phyloP scores from a whole-genome alignment of 2,888 invertebrate species.

The Acrocyrtus sp. region DNA sequence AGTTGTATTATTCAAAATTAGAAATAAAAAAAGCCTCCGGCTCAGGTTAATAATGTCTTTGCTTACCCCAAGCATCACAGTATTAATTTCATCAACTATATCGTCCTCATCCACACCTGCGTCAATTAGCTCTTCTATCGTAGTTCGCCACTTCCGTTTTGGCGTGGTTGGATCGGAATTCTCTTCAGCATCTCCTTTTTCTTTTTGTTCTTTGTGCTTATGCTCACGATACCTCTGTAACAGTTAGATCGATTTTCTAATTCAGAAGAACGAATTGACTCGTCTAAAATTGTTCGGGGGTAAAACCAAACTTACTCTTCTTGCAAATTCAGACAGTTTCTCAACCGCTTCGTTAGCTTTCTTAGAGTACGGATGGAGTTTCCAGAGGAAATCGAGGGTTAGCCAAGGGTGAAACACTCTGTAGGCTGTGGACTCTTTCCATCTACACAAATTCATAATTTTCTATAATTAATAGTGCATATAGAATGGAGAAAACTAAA shows the following conservation, averaged over 20 bases:
- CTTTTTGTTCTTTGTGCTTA: background rate
- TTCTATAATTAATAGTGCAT: background rate
- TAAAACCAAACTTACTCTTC: constrained; percentile 7
- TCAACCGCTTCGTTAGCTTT: constrained; percentile 4
- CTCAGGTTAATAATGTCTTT: background rate
- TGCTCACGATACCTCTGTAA: constrained; percentile 5
- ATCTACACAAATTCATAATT: background rate
- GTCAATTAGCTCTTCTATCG: constrained; percentile 8
- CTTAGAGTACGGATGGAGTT: constrained; percentile 7
- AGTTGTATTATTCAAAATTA: background rate
- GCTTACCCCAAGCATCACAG: constrained; percentile 23
- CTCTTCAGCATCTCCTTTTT: background rate
- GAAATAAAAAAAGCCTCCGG: background rate
- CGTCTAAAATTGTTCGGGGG: background rate
- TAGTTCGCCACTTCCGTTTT: background rate
- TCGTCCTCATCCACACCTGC: constrained; percentile 8
- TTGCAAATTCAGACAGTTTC: constrained; percentile 21
- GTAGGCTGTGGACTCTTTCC: background rate
- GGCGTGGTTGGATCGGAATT: too few species aligned
- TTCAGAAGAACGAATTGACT: background rate
- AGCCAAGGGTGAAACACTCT: constrained; percentile 12
- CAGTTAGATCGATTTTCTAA: background rate
- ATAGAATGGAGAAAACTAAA: background rate
- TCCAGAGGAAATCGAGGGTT: constrained; percentile 3
- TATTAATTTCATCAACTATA: constrained; percentile 25